These are phyloP conservation scores for Noctuana brunneofusca DNA, from an alignment of 2,888 invertebrate species.

Conservation along the genomic window DNA sequence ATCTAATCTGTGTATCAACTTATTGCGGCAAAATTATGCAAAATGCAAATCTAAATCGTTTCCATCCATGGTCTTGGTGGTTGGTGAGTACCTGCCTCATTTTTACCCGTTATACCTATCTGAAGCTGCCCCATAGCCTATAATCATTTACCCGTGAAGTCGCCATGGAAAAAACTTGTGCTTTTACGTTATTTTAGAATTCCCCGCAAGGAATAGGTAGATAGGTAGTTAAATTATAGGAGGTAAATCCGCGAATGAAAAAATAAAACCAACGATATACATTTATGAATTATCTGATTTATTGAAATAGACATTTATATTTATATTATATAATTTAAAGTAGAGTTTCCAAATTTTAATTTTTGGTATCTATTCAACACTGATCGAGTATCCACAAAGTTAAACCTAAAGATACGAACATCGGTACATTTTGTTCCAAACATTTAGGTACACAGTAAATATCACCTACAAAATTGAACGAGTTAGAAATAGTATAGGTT, in stretches of 20 bases:
- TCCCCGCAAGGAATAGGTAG: too few species aligned
- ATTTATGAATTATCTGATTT: conserved; percentile 71
- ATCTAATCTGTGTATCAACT: too few species aligned
- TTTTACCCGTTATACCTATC: too few species aligned
- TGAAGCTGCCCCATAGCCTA: too few species aligned
- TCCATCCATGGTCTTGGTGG: too few species aligned
- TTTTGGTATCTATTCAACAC: conserved; percentile 80
- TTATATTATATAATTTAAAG: conserved; percentile 69
- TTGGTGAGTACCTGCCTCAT: too few species aligned
- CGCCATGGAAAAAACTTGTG: too few species aligned
- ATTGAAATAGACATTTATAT: conserved; percentile 82
- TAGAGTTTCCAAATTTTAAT: conserved; percentile 77
- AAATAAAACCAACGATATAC: conserved; percentile 71
- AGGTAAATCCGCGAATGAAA: not conserved
- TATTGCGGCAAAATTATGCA: too few species aligned
- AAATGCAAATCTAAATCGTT: too few species aligned
- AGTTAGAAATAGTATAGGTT: conserved; percentile 80
- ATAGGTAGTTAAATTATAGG: too few species aligned
- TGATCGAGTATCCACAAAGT: conserved; percentile 74
- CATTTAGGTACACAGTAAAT: conserved; percentile 78
- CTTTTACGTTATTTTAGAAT: too few species aligned
- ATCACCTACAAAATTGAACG: conserved; percentile 82
- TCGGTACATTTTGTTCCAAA: conserved; percentile 75
- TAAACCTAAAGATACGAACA: conserved; percentile 71
- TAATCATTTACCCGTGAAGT: too few species aligned